Conservation (phyloP, 2,113 vertebrate genomes). For the Prunella fulvescens region DNA sequence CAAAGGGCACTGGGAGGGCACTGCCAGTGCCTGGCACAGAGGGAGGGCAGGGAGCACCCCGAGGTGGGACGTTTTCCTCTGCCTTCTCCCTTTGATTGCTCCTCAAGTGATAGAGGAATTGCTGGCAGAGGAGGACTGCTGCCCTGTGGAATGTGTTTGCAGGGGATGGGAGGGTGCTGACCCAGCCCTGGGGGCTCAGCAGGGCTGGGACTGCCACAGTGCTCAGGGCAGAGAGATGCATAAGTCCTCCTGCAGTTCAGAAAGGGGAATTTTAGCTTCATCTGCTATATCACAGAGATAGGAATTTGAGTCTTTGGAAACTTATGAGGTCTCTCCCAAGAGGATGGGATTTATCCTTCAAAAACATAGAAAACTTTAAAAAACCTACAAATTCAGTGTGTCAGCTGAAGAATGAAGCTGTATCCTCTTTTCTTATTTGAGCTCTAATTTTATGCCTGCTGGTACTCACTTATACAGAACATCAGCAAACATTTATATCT, state of each 20-base stretch:
- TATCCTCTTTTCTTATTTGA: background rate
- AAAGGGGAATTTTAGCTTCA: background rate
- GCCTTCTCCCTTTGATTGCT: background rate
- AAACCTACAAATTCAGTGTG: background rate
- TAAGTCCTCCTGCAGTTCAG: background rate
- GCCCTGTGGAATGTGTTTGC: fast-evolving
- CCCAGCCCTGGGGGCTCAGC: fast-evolving
- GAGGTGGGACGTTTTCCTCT: background rate
- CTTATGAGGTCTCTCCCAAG: fast-evolving
- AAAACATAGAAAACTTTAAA: background rate
- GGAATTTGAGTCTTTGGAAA: background rate
- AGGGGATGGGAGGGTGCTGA: background rate
- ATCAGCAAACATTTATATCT: conserved; percentile 37
- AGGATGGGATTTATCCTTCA: background rate
- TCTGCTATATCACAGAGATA: fast-evolving
- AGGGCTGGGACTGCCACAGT: fast-evolving
- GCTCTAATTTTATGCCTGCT: conserved; percentile 35
- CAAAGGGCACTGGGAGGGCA: fast-evolving
- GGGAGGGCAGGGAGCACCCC: fast-evolving
- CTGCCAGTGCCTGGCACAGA: background rate
- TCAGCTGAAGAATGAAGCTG: background rate
- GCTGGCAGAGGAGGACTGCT: background rate
- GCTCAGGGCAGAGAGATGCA: background rate
- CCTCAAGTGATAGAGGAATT: background rate
- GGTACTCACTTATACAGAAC: conserved; percentile 23